Percentiles rank a stretch among this genome's conserved stretches.
These are phyloP conservation scores for Cheumatopsyche charites DNA, from an alignment of 1,140 invertebrate species.

Conservation along the genomic window DNA sequence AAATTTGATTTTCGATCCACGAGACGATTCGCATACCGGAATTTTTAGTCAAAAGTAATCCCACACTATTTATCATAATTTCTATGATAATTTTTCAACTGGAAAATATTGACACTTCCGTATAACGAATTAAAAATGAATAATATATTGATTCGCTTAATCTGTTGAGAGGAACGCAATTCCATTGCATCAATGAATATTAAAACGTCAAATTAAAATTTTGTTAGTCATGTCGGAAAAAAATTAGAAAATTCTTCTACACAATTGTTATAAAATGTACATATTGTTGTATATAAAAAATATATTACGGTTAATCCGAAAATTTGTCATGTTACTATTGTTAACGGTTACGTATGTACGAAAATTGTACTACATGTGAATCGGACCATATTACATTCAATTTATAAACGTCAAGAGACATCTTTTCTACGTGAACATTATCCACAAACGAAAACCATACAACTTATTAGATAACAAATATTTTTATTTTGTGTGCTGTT, in stretches of 20 bases:
- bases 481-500: background rate
- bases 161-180: too few species aligned
- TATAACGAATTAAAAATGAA: too few species aligned
- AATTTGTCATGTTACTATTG: slow-evolving; percentile 1
- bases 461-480: background rate
- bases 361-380: background rate
- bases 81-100: background rate
- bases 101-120: background rate
- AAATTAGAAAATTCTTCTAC: too few species aligned
- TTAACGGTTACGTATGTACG: background rate
- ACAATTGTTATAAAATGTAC: too few species aligned
- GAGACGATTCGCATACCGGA: background rate
- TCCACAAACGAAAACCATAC: background rate
- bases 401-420: background rate
- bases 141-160: too few species aligned
- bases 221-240: too few species aligned
- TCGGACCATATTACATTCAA: background rate
- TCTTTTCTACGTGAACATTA: background rate
- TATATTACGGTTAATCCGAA: background rate
- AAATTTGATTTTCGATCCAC: background rate
- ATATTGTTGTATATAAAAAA: too few species aligned
- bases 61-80: background rate
- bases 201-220: too few species aligned
- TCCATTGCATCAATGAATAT: too few species aligned
- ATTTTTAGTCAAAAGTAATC: background rate